Evolutionary conservation across 2,113 vertebrate genomes (phyloP), one percentile per base, ranked within the genome.

Genomic region (Shinisaurus crocodilurus): DNA sequence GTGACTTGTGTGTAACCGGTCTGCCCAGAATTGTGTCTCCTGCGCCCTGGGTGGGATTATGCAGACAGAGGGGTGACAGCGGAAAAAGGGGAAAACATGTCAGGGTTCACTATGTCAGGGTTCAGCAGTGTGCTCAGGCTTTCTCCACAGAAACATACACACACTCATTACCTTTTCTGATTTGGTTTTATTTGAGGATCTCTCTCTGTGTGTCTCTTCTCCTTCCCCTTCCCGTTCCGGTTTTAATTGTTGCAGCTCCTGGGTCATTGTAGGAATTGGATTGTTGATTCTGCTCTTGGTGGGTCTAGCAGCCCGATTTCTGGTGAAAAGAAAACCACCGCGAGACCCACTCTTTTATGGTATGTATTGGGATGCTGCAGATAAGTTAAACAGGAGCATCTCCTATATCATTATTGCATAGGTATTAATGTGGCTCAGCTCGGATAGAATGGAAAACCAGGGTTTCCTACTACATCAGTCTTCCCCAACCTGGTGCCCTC

Each of bases 331-430:
- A 87, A 99, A 98, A 92, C 97, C 98, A 40, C 98, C 98, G 6
- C 97, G 95, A 90, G 98, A 99, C 88, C 98, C 98, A 0, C 96
- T 99, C 20, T 99, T 99, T 91, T 99, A 99, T 83, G 98, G 99
- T 99, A 97, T 0, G 97, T 92, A 43, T 89, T 85, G 27, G 1
- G 3, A 40, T 13, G 5, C 40, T 63, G 34, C 65, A 85, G 15
- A 65, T 29, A 84, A 29, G n/a, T 50, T 13, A 45, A 50, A 79
- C 4, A 16, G 43, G 43, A 12, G 15, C 65, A 45, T 45, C 15
- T 34, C 15, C n/a, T 18, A n/a, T 20, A 77, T 34, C 4, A n/a
- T 32, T 74, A n/a, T n/a, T 74, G 34, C 37, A 74, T 34, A 15
- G 15, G 18, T 37, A 20, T 37, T 74, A 37, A n/a, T 37, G n/a